These are phyloP conservation scores for Semnornis frantzii DNA, from an alignment of 2,113 vertebrate genomes.

Conservation along the genomic window DNA sequence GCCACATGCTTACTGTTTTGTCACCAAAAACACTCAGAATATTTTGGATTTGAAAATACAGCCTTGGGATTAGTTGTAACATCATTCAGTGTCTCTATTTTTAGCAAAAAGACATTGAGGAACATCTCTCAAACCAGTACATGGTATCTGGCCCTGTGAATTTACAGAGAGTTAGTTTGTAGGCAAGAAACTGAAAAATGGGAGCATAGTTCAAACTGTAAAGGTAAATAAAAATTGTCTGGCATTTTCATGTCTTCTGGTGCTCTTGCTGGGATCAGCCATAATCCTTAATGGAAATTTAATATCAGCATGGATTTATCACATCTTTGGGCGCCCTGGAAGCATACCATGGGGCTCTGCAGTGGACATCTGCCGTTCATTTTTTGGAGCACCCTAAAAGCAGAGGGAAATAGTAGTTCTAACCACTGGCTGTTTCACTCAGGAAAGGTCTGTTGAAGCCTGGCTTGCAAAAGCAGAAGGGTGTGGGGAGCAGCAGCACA, in stretches of 20 bases:
- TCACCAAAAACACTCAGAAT: not conserved
- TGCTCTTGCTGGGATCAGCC: not conserved
- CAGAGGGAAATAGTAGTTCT: not conserved
- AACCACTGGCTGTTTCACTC: not conserved
- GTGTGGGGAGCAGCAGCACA: not conserved
- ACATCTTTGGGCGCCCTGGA: not conserved
- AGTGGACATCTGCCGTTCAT: not conserved
- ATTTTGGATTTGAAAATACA: not conserved
- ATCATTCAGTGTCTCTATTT: not conserved
- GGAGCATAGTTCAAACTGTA: not conserved
- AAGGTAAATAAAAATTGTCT: not conserved
- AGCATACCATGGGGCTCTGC: fast-evolving
- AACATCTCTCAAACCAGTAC: not conserved
- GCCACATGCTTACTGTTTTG: not conserved
- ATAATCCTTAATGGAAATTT: not conserved
- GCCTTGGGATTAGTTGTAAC: not conserved
- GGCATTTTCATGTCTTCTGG: not conserved
- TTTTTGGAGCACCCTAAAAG: not conserved
- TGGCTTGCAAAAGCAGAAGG: conserved; percentile 54
- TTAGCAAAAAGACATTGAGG: not conserved
- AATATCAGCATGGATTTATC: not conserved
- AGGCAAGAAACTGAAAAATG: not conserved
- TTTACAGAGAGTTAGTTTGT: not conserved
- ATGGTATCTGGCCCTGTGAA: not conserved
- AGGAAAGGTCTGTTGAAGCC: not conserved